Base-by-base conservation (phyloP, 2,888 invertebrate genomes). In the Digitonthophagus gazella region DNA sequence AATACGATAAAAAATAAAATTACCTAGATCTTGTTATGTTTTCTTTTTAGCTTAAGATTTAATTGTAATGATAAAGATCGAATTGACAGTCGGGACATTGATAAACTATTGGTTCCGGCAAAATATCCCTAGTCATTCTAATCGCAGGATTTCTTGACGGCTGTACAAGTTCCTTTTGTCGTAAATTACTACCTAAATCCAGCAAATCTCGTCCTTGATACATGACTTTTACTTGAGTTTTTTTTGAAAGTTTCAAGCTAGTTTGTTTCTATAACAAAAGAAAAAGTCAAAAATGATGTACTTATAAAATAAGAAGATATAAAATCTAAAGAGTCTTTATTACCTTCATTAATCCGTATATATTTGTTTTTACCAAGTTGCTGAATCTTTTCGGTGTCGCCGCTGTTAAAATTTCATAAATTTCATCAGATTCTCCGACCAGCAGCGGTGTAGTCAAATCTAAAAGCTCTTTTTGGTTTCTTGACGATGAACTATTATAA, bases 161-260 rank as follows among this genome's bases (percentile, higher is more conserved):
- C 15, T 18, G 15, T 14, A 58, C 15, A 15, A 58, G 15, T 18
- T 8, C 18, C 58, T 15, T 58, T 44, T 19, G 14, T 65, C 15
- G 15, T 14, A 68, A 3, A 19, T 68, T 68, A 2, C 19, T 61
- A 54, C 61, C 19, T 3, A 68, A 15, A 20, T 68, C 65, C 15
- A 65, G 14, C 44, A 68, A 18, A 20, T 68, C 54, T 65, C 68
- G 65, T n/a, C 54, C 55, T 15, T 11, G n/a, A 18, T 68, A 28
- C 22, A 64, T 56, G 20, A 67, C 64, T 14, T 22, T 61, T 5
- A 44, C 28, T 44, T 44, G 28, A 44, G n/a, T n/a, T 44, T 44
- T 44, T 44, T 11, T 44, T 44, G 28, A 44, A 44, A 8, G n/a
- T n/a, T n/a, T n/a, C n/a, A n/a, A n/a, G n/a, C n/a, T n/a, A 14